Base-by-base conservation (phyloP, 2,113 vertebrate genomes). In the Hiodon alosoides region DNA sequence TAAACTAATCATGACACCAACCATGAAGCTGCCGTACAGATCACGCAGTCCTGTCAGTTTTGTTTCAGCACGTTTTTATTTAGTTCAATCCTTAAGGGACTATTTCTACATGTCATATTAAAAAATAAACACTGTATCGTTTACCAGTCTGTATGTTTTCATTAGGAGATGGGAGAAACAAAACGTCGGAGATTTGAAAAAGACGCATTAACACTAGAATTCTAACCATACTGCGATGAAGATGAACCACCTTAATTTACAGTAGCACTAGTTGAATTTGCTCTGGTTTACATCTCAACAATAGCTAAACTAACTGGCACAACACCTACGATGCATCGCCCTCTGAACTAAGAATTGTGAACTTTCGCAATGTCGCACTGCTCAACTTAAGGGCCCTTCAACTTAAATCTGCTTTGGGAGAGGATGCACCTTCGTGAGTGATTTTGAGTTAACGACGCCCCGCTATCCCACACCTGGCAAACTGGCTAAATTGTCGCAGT, bases 241-340 rank as follows among this genome's bases (percentile, higher is more conserved):
- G 55, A 46, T 77, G 79, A 83, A 82, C 81, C 83, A 83, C 79
- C 85, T 83, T 86, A 84, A 82, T 79, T 75, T 70, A 79, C 75
- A 72, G 59, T 76, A 71, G 64, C 60, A 54, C 31, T 60, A 55
- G 66, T 60, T 60, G 71, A 80, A 79, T 84, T 81, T 82, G 79
- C 80, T 76, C 3, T 78, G 81, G 69, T 79, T 80, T 61, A 70
- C 75, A 66, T 73, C 54, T 70, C 47, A 60, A 68, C 69, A 61
- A 7, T 55, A 68, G 55, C 46, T 16, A 16, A 64, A 16, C 7
- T 59, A 14, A 59, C 58, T 11, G 9, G 14, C 5, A 14, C 4
- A 59, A 11, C 14, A 9, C 58, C 14, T 31, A 31, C 31, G 31
- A 31, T 31, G 31, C 31, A 31, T 31, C 31, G 31, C 31, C 31